Evolutionary conservation across 2,113 vertebrate genomes (phyloP), one percentile per base, ranked within the genome.

Genomic region (Kobus ellipsiprymnus): DNA sequence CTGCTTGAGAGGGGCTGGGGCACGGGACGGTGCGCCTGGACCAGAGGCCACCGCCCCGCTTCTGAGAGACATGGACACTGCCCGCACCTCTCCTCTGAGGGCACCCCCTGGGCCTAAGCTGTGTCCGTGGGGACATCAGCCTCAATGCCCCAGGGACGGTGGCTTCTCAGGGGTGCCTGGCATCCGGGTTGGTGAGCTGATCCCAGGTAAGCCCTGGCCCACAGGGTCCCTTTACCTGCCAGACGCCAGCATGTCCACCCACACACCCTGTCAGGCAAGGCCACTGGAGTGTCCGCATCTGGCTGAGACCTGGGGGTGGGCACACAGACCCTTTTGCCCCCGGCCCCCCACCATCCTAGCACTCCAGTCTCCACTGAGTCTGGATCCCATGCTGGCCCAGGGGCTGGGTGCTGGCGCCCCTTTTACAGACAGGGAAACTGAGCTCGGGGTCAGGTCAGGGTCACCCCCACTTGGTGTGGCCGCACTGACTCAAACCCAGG

Each of bases 91-190:
- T 60, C 44, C 80, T 89, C 94, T 0, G 33, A 60, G 57, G 87
- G 93, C 16, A 0, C 67, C 98, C 98, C 98, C 98, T 97, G 98
- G 98, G 96, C 96, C 84, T 90, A 16, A 10, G 36, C 97, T 0
- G 62, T 98, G 98, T 98, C 98, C 89, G 97, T 84, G 80, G 98
- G 60, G 30, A 59, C 8, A 0, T 54, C 7, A 29, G 77, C 54
- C n/a, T 90, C 52, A 40, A 1, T 84, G 93, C 97, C 90, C 87
- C 59, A 50, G 59, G 87, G 97, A 94, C 57, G 50, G 67, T 87
- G 91, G 83, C 97, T 99, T 99, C 99, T 99, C 99, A 99, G 98
- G 99, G 98, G 98, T 99, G 99, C 99, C 99, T 98, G 83, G 97
- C 98, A 83, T 92, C 98, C 98, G 5, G 95, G 87, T 80, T 98